Evolutionary conservation across 2,888 invertebrate genomes (phyloP), one percentile per base, ranked within the genome.

Genomic region (Pimpla rufipes): DNA sequence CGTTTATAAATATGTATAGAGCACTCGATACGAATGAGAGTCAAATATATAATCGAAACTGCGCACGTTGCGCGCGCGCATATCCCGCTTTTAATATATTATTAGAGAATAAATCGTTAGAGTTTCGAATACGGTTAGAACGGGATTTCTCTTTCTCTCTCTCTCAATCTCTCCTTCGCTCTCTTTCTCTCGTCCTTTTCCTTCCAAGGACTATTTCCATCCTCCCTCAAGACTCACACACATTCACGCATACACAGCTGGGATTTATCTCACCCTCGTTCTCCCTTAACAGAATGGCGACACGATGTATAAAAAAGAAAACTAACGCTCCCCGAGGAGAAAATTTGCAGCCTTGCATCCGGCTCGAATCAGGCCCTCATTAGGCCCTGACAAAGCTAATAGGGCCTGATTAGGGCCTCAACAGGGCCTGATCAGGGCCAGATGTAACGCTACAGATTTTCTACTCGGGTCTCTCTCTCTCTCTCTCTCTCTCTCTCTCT

Each of bases 21-120:
- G 66, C 82, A 83, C 81, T 84, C 83, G 83, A 86, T 83, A 79
- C 84, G 79, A 83, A 87, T 81, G 84, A 83, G 81, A 85, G 79
- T 86, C 81, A 82, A 83, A 82, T 80, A 77, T 83, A 80, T 81
- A 81, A 76, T 57, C 62, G 66, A 55, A 66, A 76, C 5, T 29
- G 47, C 59, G 62, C 74, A n/a, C n/a, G n/a, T n/a, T n/a, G 47
- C 62, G 52, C 18, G 29, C 50, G 50, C 47, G 64, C 66, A 66
- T 77, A 47, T 73, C 62, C 67, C 76, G 40, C 74, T 68, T 64
- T 82, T 45, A 62, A 82, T 85, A 81, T 85, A 82, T 85, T 83
- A 83, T 79, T 76, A 73, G 75, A 75, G 79, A 79, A 79, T 81
- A 76, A 82, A 84, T 82, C 82, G 84, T 84, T 82, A 79, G 68